Percentiles rank a stretch among this genome's conserved stretches.
Conservation (phyloP, 2,888 invertebrate genomes). For the Ophion slaviceki region DNA sequence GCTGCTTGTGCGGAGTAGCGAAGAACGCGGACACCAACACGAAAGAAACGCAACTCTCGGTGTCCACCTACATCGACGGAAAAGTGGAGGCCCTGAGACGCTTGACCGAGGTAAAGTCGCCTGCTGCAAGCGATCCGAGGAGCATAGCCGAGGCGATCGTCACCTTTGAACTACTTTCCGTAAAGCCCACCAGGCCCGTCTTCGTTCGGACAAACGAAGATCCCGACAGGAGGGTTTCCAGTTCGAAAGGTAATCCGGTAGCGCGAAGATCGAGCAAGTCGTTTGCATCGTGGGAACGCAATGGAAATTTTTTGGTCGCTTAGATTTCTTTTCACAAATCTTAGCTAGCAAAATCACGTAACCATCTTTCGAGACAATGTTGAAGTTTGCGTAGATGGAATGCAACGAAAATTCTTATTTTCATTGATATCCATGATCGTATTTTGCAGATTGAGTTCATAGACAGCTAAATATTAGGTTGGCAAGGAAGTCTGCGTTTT, state of each 20-base stretch:
- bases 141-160: conserved; percentile 88
- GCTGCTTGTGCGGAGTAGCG: conserved; percentile 86
- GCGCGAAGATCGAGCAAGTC: background rate
- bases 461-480: no score
- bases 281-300: no score
- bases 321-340: no score
- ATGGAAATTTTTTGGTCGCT: no score
- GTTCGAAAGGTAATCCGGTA: conserved; percentile 84
- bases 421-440: no score
- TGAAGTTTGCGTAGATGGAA: no score
- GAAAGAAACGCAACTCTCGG: conserved; percentile 84
- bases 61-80: conserved; percentile 83
- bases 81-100: conserved; percentile 71
- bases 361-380: no score
- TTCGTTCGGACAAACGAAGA: conserved; percentile 84
- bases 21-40: conserved; percentile 85
- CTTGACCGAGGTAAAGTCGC: conserved; percentile 88
- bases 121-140: conserved; percentile 84
- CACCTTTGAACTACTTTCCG: conserved; percentile 88
- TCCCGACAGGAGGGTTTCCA: conserved; percentile 82
- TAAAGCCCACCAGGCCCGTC: conserved; percentile 87
- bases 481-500: no score
- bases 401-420: no score
- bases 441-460: no score
- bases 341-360: no score